Percentiles rank a stretch among this genome's conserved stretches.
phyloP scores from a whole-genome alignment of 1,140 invertebrate genomes.

The Drosophila pandora region DNA sequence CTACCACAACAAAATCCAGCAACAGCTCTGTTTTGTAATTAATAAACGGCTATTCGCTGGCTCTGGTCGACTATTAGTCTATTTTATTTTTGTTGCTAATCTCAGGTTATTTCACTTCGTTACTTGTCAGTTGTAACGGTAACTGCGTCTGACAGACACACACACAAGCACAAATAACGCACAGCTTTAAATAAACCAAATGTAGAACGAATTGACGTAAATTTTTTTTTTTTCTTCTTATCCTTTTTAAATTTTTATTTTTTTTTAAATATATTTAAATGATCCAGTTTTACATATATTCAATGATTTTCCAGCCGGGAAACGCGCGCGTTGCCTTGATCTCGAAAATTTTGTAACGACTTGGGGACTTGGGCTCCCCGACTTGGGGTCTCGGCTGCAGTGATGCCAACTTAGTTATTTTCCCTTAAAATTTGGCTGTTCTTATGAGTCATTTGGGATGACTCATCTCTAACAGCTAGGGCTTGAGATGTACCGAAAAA shows the following conservation, averaged over 20 bases:
- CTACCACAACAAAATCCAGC: constrained; percentile 13
- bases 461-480: not conserved
- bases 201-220: not conserved
- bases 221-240: not conserved
- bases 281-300: not conserved
- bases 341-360: constrained; percentile 1
- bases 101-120: constrained; percentile 15
- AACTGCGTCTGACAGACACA: constrained; percentile 31
- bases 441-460: not conserved
- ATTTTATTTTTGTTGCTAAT: constrained; percentile 17
- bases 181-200: constrained; percentile 9
- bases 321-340: not conserved
- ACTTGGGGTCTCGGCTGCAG: not conserved
- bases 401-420: not conserved
- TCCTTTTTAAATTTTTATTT: constrained; percentile 9
- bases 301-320: not conserved
- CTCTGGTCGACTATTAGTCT: constrained; percentile 33
- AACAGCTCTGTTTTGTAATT: constrained; percentile 23
- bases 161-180: constrained; percentile 2
- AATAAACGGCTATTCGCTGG: constrained; percentile 36
- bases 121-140: constrained; percentile 61
- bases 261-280: constrained; percentile 1
- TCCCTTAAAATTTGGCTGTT: constrained; percentile 12
- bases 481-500: no score
- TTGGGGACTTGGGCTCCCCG: not conserved